Evolutionary conservation across 2,888 invertebrate genomes (phyloP), one percentile per base, ranked within the genome.

Genomic region (Drosophila kanekoi): DNA sequence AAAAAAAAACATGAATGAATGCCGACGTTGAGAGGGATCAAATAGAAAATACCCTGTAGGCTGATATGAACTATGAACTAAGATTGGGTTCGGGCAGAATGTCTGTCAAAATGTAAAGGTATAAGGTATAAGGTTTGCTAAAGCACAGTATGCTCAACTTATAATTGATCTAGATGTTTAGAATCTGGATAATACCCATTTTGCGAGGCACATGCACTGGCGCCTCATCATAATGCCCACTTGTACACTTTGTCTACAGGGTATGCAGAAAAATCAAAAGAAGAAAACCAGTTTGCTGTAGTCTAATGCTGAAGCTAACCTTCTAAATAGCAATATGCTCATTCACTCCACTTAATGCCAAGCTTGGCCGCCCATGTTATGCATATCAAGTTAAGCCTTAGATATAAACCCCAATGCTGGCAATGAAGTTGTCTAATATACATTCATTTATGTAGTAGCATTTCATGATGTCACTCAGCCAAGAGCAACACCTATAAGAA

Each of bases 331-430:
- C 70, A 72, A 64, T 61, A 40, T 57, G 70, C 61, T 74, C 72
- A 58, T 76, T 71, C 86, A 83, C 78, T 83, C 89, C 81, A 83
- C 70, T 83, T 83, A 89, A 72, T 74, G 83, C 81, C 53, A 71
- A 78, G 82, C 78, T 72, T 58, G 33, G 62, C 72, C 87, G 89
- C 89, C 83, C 89, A 80, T 88, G 83, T 80, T 89, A 77, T 80
- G 89, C 89, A 83, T 83, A 83, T 83, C 83, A 89, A 87, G 87
- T 83, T 83, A 72, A 70, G 66, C 49, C 71, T 73, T 57, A 72
- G 58, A 68, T 59, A 67, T 54, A 79, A 79, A 51, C 64, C 63
- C 56, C 72, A 53, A 53, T 51, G 40, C 60, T 82, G 84, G 77
- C 86, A 82, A 82, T 82, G 83, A 80, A 72, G 80, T 80, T 64